These are phyloP conservation scores for Tipula unca DNA, from an alignment of 2,888 invertebrate genomes.

Conservation along the genomic window DNA sequence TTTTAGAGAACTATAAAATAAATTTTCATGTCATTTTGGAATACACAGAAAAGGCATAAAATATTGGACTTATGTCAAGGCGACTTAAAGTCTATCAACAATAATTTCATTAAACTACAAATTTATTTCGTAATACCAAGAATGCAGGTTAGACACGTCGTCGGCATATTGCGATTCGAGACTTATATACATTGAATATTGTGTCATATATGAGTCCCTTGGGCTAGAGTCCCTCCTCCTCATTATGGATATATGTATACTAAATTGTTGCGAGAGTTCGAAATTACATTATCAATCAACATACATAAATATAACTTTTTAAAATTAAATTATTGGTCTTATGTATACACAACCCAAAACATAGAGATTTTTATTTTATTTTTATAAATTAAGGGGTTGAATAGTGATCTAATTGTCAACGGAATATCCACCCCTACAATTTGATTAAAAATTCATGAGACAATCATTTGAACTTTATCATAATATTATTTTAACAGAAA, in stretches of 20 bases:
- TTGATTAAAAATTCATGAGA: constrained; percentile 8
- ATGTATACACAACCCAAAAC: not conserved
- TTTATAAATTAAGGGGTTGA: not conserved
- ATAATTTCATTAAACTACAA: not conserved
- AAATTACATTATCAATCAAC: constrained; percentile 14
- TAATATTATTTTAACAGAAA: constrained; percentile 8
- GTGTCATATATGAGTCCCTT: not conserved
- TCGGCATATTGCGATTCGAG: not conserved
- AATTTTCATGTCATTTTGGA: not conserved
- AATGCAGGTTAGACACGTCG: not conserved
- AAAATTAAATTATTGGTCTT: not conserved
- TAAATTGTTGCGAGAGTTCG: not conserved
- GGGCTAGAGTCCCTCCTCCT: not conserved
- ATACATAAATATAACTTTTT: not conserved
- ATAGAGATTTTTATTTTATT: not conserved
- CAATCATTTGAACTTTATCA: constrained; percentile 8
- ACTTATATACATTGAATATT: too few relatives aligned
- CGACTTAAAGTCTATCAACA: not conserved
- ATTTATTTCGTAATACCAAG: not conserved
- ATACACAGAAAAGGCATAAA: not conserved
- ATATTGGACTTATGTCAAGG: not conserved
- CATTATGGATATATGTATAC: not conserved
- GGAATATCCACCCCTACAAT: constrained; percentile 8
- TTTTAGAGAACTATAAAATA: not conserved
- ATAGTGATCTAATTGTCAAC: constrained; percentile 14